phyloP scores from a whole-genome alignment of 2,113 vertebrate genomes.

The Entosphenus tridentatus region DNA sequence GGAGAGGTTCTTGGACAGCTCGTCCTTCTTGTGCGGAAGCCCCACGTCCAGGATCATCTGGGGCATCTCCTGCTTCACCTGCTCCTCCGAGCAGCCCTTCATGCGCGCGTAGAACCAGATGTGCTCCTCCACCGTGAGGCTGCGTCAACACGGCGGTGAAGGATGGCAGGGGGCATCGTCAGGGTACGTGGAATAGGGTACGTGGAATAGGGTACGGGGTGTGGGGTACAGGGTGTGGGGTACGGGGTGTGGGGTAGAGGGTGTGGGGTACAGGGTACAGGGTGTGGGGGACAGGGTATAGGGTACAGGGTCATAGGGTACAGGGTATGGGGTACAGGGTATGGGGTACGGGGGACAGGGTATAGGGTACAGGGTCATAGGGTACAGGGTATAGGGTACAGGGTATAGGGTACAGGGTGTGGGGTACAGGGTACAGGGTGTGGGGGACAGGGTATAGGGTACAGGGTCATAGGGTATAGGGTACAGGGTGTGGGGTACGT shows the following conservation, averaged over 20 bases:
- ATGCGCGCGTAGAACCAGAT: slow-evolving; percentile 93
- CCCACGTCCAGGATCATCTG: slow-evolving; percentile 72
- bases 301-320: too few relatives aligned
- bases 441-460: not conserved
- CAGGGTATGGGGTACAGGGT: not conserved
- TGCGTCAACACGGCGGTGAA: slow-evolving; percentile 13
- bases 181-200: not conserved
- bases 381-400: too few relatives aligned
- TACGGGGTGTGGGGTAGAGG: not conserved
- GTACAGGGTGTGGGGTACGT: not conserved
- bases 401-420: too few relatives aligned
- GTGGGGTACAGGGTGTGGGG: not conserved
- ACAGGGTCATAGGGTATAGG: too few relatives aligned
- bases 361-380: not conserved
- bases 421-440: too few relatives aligned
- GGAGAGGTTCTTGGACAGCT: slow-evolving; percentile 53
- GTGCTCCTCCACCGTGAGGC: slow-evolving; percentile 90
- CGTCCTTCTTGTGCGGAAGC: slow-evolving; percentile 55
- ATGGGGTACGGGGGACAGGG: not conserved
- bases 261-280: not conserved
- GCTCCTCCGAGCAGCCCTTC: slow-evolving; percentile 54
- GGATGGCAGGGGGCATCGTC: too few relatives aligned
- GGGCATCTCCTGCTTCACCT: slow-evolving; percentile 54
- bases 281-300: not conserved
- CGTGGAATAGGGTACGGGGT: not conserved